Percentiles rank a stretch among this genome's conserved stretches.
These are phyloP conservation scores for Pseudorhiza aurosa DNA, from an alignment of 30 jellyfish, hydroid and myxozoan genomes.

Conservation along the genomic window DNA sequence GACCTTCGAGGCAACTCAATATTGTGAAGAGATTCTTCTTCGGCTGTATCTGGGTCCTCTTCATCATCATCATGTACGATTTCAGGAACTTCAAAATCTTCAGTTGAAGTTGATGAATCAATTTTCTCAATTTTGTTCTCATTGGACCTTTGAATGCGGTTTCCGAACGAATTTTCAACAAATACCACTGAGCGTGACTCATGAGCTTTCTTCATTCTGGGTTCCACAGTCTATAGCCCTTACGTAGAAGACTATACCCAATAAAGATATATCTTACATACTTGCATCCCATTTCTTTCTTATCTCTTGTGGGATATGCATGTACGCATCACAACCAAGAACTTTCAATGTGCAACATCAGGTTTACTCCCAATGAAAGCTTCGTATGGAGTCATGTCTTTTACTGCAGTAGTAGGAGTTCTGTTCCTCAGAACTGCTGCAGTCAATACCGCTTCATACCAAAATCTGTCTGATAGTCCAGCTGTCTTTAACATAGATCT, in stretches of 20 bases:
- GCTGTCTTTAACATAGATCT: conserved; percentile 39
- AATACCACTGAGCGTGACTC: background rate
- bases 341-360: conserved; percentile 6
- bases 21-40: background rate
- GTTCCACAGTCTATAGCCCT: background rate
- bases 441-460: background rate
- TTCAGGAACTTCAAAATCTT: background rate
- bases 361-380: conserved; percentile 5
- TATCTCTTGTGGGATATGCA: conserved; percentile 20
- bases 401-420: conserved; percentile 24
- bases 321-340: conserved; percentile 33
- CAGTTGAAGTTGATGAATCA: background rate
- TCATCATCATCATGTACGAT: background rate
- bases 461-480: conserved; percentile 6
- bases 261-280: background rate
- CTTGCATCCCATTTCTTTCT: conserved; percentile 33
- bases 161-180: background rate
- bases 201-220: background rate
- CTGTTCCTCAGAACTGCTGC: conserved; percentile 11
- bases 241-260: background rate
- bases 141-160: background rate
- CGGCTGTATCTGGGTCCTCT: background rate
- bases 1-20: background rate
- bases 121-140: background rate
- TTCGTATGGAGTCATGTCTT: conserved; percentile 19